These are phyloP conservation scores for Myripristis murdjan DNA, from an alignment of 2,797 vertebrate species.

Conservation along the genomic window DNA sequence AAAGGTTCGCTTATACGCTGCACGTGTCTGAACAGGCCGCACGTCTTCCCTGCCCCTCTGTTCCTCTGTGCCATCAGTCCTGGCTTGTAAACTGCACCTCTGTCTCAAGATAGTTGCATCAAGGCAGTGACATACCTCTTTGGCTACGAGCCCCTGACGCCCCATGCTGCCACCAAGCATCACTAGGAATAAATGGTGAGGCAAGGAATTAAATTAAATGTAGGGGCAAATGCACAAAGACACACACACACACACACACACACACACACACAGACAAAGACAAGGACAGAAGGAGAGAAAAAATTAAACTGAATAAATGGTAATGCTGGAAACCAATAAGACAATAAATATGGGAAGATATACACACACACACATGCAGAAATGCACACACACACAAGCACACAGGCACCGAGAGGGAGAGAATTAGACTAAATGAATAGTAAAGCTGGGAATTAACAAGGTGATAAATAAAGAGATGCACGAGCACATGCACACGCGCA, in stretches of 20 bases:
- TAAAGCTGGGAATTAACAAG: slow-evolving; percentile 46
- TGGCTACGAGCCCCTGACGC: slow-evolving; percentile 38
- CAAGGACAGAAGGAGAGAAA: slow-evolving; percentile 16
- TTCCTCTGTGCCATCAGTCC: slow-evolving; percentile 27
- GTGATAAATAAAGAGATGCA: slow-evolving; percentile 39
- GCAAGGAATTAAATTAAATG: slow-evolving; percentile 18
- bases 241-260: background rate
- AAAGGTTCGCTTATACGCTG: too few species aligned
- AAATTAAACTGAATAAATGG: slow-evolving; percentile 16
- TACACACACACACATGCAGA: slow-evolving; percentile 1
- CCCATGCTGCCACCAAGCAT: slow-evolving; percentile 22
- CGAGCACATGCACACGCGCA: background rate
- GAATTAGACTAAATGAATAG: slow-evolving; percentile 40
- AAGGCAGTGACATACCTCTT: slow-evolving; percentile 23
- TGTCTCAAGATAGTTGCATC: slow-evolving; percentile 19
- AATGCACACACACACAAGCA: background rate
- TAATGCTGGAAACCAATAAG: slow-evolving; percentile 52
- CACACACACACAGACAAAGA: background rate
- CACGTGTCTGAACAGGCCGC: slow-evolving; percentile 3
- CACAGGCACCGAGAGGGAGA: slow-evolving; percentile 17
- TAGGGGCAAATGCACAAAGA: slow-evolving; percentile 22
- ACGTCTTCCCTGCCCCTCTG: slow-evolving; percentile 21
- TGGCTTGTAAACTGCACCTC: slow-evolving; percentile 1
- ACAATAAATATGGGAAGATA: slow-evolving; percentile 3
- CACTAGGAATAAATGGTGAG: background rate